Percentiles rank a stretch among this genome's conserved stretches.
These are phyloP conservation scores for Acrocephalus scirpaceus DNA, from an alignment of 2,797 vertebrate species.

Conservation along the genomic window DNA sequence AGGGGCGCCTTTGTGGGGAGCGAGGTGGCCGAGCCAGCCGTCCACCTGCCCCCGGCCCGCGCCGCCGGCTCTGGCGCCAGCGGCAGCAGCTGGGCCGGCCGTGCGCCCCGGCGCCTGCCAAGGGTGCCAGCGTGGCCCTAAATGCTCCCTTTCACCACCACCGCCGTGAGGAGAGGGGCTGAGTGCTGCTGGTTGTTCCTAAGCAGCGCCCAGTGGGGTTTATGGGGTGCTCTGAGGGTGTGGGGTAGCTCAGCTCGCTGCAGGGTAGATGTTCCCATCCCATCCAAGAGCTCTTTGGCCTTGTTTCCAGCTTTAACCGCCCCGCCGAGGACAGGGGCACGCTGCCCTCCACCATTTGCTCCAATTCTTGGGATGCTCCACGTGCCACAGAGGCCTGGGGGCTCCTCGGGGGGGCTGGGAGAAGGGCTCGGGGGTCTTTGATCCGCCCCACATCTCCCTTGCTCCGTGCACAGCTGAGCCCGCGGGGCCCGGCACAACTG, in stretches of 20 bases:
- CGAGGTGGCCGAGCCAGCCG: background rate
- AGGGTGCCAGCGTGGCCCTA: constrained; percentile 16
- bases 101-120: background rate
- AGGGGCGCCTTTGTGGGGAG: constrained; percentile 23
- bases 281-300: background rate
- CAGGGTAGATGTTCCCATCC: accelerated
- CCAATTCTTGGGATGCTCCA: constrained; percentile 34
- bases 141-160: constrained; percentile 26
- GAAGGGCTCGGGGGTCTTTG: background rate
- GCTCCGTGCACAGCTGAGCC: constrained; percentile 26
- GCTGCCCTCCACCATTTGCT: constrained; percentile 17
- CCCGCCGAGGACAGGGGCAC: background rate
- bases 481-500: background rate
- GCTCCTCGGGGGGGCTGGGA: background rate
- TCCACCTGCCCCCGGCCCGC: constrained; percentile 33
- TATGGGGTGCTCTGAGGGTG: accelerated
- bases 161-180: accelerated
- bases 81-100: constrained; percentile 41
- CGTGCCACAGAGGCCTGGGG: accelerated
- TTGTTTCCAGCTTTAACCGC: background rate
- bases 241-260: background rate
- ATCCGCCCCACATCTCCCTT: background rate
- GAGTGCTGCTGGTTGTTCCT: background rate
- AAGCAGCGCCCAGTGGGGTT: accelerated
- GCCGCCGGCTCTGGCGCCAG: background rate